Evolutionary conservation across 2,888 invertebrate species (phyloP).

Genomic region (Nebria brevicollis): DNA sequence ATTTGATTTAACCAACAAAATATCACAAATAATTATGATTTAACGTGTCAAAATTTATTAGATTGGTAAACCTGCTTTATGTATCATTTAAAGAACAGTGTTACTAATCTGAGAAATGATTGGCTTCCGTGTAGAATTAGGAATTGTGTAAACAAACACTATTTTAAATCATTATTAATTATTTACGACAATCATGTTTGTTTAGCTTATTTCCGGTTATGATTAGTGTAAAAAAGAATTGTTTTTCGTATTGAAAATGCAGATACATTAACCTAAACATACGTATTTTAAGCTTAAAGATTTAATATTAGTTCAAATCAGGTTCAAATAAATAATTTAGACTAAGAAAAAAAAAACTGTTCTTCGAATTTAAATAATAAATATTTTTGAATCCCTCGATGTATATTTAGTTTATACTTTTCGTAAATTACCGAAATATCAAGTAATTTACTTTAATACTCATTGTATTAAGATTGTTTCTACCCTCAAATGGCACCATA

Average conservation of each 20-base stretch:
- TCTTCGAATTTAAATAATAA: not conserved
- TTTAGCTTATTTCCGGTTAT: too few species aligned
- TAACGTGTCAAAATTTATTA: too few species aligned
- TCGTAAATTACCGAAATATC: not conserved
- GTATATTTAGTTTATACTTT: not conserved
- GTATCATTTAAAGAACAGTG: too few species aligned
- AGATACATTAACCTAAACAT: not conserved
- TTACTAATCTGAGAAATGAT: too few species aligned
- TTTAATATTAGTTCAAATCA: slow-evolving; percentile 1
- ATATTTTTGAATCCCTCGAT: not conserved
- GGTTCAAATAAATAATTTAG: not conserved
- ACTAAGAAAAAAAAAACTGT: not conserved
- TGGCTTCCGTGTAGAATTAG: not conserved
- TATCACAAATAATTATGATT: too few species aligned
- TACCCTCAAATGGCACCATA: not conserved
- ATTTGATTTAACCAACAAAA: not conserved
- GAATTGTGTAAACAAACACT: not conserved
- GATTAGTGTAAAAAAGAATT: not conserved
- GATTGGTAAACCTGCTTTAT: too few species aligned
- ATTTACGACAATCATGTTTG: not conserved
- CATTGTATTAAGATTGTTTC: not conserved
- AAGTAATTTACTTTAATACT: not conserved
- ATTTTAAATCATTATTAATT: not conserved
- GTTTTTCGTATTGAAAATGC: not conserved
- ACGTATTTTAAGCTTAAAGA: not conserved